Evolutionary conservation across 2,797 vertebrate genomes (phyloP).

Genomic region (Epinephelus awoara): DNA sequence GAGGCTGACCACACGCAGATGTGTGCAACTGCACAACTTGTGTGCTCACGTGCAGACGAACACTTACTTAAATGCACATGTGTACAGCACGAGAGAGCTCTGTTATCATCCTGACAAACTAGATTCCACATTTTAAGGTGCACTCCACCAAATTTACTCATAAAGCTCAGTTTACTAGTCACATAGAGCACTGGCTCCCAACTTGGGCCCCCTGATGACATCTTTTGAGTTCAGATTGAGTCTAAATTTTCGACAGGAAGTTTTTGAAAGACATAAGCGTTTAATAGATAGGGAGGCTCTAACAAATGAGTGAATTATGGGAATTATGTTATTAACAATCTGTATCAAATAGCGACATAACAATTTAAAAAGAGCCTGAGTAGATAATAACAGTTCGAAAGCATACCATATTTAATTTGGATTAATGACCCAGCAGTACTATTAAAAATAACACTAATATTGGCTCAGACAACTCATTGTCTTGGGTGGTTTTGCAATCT

Average conservation of each 20-base stretch:
- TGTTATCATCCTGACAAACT: not conserved
- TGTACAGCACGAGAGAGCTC: not conserved
- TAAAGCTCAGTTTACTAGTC: not conserved
- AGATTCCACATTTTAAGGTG: not conserved
- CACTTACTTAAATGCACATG: conserved; percentile 18
- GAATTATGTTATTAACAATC: not conserved
- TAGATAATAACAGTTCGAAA: not conserved
- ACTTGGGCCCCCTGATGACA: not conserved
- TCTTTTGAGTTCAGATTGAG: not conserved
- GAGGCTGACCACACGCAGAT: conserved; percentile 44
- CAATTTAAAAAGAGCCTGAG: too few relatives aligned
- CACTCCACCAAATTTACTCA: not conserved
- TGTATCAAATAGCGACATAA: not conserved
- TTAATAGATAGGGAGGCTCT: not conserved
- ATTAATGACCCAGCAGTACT: not conserved
- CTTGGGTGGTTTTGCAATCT: not conserved
- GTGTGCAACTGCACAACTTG: not conserved
- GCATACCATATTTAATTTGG: not conserved
- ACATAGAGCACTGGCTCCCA: not conserved
- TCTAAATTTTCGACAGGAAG: not conserved
- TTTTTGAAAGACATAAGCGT: not conserved
- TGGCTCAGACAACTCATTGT: not conserved
- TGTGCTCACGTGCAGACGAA: conserved; percentile 7
- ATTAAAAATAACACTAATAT: not conserved
- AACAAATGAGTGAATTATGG: not conserved